Evolutionary conservation across 2,888 invertebrate genomes (phyloP).

Genomic region (Ceramica pisi): DNA sequence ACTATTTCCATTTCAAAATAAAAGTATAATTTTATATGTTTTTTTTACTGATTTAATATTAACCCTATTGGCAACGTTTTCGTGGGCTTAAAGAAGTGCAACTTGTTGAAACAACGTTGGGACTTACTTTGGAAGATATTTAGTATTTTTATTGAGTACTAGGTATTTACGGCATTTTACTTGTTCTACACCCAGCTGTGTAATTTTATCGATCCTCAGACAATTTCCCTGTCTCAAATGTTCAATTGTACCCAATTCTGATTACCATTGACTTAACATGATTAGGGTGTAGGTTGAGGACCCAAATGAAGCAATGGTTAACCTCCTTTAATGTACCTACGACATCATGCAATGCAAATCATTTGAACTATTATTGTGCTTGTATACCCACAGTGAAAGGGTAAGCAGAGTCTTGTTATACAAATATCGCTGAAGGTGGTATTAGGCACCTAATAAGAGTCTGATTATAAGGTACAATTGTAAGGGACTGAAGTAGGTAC

Average conservation of each 20-base stretch:
- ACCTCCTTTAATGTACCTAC: conserved; percentile 44
- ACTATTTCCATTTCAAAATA: background rate
- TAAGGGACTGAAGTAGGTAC: background rate
- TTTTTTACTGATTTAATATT: background rate
- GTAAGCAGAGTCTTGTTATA: conserved; percentile 19
- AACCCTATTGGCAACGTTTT: too few species aligned
- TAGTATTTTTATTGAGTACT: too few species aligned
- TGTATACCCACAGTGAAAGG: background rate
- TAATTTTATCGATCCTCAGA: conserved; percentile 5
- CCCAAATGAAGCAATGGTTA: conserved; percentile 47
- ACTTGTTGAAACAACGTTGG: too few species aligned
- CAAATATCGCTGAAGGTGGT: conserved; percentile 25
- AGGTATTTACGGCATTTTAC: too few species aligned
- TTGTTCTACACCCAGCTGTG: too few species aligned
- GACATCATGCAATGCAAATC: conserved; percentile 30
- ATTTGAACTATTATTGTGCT: conserved; percentile 12
- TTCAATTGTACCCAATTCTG: conserved; percentile 37
- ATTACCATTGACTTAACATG: conserved; percentile 43
- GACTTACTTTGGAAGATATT: too few species aligned
- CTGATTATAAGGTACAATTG: background rate
- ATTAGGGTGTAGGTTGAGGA: conserved; percentile 48
- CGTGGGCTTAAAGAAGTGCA: too few species aligned
- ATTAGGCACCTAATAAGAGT: conserved; percentile 9
- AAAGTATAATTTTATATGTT: too few species aligned
- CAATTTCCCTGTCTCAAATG: conserved; percentile 30